A percentile compares a stretch with the other conserved stretches of the same genome.
Conservation (phyloP, 2,888 invertebrate species). For the Microdon myrmicae region DNA sequence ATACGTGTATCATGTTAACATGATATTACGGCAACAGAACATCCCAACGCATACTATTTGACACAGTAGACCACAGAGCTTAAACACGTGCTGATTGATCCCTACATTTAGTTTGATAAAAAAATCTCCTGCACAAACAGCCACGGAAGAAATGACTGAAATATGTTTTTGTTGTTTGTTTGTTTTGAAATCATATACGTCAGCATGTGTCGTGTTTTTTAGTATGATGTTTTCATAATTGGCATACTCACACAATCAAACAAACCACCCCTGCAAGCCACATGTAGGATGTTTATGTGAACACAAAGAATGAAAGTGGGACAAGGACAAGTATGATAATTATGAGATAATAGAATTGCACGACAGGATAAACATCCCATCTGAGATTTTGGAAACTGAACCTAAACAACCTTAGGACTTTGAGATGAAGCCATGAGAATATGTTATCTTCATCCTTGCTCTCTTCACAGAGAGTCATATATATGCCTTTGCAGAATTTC, state of each 20-base stretch:
- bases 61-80: too few relatives aligned
- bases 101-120: too few relatives aligned
- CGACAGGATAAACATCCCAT: constrained; percentile 4
- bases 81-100: too few relatives aligned
- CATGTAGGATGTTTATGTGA: constrained; percentile 19
- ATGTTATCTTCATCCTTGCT: not conserved
- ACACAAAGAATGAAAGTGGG: constrained; percentile 34
- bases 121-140: too few relatives aligned
- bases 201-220: not conserved
- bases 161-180: constrained; percentile 3
- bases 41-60: too few relatives aligned
- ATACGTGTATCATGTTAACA: too few relatives aligned
- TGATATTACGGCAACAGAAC: too few relatives aligned
- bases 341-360: constrained; percentile 42
- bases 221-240: constrained; percentile 25
- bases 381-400: too few relatives aligned
- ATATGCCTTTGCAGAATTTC: constrained; percentile 37
- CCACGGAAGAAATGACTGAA: too few relatives aligned
- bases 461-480: not conserved
- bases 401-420: too few relatives aligned
- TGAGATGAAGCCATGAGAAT: too few relatives aligned
- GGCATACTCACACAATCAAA: constrained; percentile 1
- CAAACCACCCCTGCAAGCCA: too few relatives aligned
- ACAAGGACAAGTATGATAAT: constrained; percentile 49
- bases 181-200: constrained; percentile 4